A percentile compares a stretch with the other conserved stretches of the same genome.
Conservation (phyloP, 1,140 invertebrate species). For the Bombus cullumanus region DNA sequence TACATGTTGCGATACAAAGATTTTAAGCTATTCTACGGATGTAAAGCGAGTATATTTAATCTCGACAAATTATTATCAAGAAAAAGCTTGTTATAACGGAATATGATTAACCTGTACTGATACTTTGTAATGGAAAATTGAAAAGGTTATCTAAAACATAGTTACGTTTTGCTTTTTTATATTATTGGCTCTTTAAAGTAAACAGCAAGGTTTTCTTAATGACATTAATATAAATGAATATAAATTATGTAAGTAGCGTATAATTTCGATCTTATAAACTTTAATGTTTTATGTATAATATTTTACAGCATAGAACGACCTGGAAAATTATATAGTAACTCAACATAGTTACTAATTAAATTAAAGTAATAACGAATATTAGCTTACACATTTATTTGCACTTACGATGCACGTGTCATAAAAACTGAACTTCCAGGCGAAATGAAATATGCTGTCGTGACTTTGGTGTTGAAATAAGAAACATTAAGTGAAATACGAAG, state of each 20-base stretch:
- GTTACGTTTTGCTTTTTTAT: background rate
- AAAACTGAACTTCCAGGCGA: constrained; percentile 1
- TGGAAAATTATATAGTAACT: background rate
- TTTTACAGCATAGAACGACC: background rate
- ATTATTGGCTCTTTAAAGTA: background rate
- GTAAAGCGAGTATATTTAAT: background rate
- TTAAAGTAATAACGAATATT: constrained; percentile 1
- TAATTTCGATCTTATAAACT: background rate
- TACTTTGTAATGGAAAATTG: background rate
- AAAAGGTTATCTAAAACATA: background rate
- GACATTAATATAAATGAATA: background rate
- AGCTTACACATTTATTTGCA: background rate
- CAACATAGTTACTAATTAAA: background rate
- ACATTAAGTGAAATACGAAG: constrained; percentile 15
- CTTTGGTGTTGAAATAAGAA: constrained; percentile 17
- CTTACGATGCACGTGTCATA: background rate
- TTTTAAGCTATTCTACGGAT: background rate
- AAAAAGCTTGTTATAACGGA: background rate
- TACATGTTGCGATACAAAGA: background rate
- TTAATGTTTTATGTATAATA: background rate
- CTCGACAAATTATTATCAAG: background rate
- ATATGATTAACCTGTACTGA: background rate
- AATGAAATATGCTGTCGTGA: constrained; percentile 16
- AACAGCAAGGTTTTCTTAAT: background rate
- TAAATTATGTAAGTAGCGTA: background rate